These are phyloP conservation scores for Aeoliscus strigatus DNA, from an alignment of 2,797 vertebrate genomes.

Conservation along the genomic window DNA sequence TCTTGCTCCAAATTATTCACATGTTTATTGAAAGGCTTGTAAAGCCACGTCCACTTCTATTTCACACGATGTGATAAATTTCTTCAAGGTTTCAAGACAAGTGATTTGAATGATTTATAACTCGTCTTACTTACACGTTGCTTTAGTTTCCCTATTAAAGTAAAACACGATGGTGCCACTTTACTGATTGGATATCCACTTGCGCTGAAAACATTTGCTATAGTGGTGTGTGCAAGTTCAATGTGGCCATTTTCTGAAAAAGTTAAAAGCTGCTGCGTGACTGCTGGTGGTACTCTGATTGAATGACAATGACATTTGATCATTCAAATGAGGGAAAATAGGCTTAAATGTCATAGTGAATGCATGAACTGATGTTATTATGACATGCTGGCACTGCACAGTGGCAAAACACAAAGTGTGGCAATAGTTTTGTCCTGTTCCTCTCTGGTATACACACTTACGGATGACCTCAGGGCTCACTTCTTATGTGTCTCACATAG, in stretches of 20 bases:
- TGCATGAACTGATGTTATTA: conserved; percentile 8
- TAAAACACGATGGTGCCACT: conserved; percentile 56
- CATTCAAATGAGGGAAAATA: background rate
- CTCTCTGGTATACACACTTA: conserved; percentile 15
- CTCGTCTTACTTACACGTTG: conserved; percentile 47
- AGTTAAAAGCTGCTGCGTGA: conserved; percentile 2
- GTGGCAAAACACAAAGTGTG: background rate
- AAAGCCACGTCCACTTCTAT: conserved; percentile 16
- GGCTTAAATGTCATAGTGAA: conserved; percentile 27
- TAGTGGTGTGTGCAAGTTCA: conserved; percentile 5
- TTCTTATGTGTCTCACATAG: conserved; percentile 62
- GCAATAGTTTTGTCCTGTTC: conserved; percentile 37
- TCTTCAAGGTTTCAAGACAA: conserved; percentile 39
- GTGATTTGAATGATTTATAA: conserved; percentile 70
- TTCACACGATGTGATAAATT: conserved; percentile 42
- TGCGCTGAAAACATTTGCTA: conserved; percentile 40
- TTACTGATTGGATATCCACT: conserved; percentile 66
- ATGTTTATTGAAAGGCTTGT: conserved; percentile 55
- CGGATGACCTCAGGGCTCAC: conserved; percentile 33
- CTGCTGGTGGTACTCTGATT: background rate
- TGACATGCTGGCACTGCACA: background rate
- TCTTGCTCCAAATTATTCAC: conserved; percentile 42
- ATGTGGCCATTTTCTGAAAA: conserved; percentile 34
- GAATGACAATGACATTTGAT: conserved; percentile 19
- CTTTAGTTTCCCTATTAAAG: conserved; percentile 59